Evolutionary conservation across 2,888 invertebrate genomes (phyloP).

Genomic region (Hypomecis atomaria): DNA sequence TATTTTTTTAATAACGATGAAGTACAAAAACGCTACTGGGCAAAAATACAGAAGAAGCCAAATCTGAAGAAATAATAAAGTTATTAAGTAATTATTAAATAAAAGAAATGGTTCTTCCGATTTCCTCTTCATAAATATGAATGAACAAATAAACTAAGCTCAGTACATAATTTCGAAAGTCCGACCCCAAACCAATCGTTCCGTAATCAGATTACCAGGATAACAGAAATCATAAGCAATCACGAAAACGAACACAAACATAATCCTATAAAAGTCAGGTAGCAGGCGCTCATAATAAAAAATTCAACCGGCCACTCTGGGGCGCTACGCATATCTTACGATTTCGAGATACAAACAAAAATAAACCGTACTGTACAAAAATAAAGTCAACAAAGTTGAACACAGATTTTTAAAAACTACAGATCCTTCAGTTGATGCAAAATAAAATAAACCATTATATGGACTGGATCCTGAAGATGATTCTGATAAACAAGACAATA

Average conservation of each 20-base stretch:
- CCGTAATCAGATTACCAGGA: constrained; percentile 33
- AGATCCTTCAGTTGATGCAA: constrained; percentile 4
- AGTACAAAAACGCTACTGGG: too few relatives aligned
- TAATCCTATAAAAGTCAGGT: constrained; percentile 28
- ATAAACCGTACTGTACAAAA: background rate
- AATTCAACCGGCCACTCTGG: constrained; percentile 65
- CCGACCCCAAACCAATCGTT: constrained; percentile 20
- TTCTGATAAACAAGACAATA: constrained; percentile 24
- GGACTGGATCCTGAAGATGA: constrained; percentile 10
- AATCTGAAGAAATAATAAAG: too few relatives aligned
- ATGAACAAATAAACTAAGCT: constrained; percentile 9
- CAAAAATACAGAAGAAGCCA: too few relatives aligned
- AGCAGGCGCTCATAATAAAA: constrained; percentile 59
- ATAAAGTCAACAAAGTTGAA: background rate
- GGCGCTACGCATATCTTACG: constrained; percentile 46
- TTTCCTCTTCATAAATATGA: constrained; percentile 15
- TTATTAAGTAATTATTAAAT: background rate
- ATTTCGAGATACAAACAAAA: constrained; percentile 3
- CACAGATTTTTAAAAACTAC: constrained; percentile 2
- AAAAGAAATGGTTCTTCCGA: background rate
- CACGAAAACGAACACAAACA: constrained; percentile 21
- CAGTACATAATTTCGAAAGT: constrained; percentile 15
- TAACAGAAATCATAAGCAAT: constrained; percentile 34
- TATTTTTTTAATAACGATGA: too few relatives aligned
- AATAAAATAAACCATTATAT: constrained; percentile 19